Base-by-base conservation (phyloP, 1,140 invertebrate genomes). In the Aphelenchoides besseyi region DNA sequence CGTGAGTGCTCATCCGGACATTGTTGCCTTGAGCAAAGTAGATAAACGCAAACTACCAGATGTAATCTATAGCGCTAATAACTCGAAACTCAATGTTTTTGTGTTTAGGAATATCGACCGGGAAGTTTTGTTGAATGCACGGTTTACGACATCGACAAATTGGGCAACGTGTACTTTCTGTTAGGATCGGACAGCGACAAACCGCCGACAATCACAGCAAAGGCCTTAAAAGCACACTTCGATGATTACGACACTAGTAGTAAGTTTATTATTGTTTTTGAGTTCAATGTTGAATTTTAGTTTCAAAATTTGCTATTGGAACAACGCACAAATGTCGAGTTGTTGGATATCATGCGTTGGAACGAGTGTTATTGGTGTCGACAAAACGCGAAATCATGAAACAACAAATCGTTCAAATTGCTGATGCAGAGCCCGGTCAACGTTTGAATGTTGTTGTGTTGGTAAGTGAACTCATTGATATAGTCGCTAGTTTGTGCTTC, bases 351-450 rank as follows among this genome's bases (percentile, higher is more conserved):
- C 66, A 63, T 18, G 30, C 64, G 9, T 52, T 79, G n/a, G 81
- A 83, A 30, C 67, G 81, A 9, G 28, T 63, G 0, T 37, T 83
- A 5, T 48, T 82, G 9, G 79, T 83, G 35, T 72, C 80, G 0
- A 83, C 69, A 5, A 59, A 59, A 33, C 5, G 18, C 5, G 55
- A 59, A 8, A 23, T 29, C 5, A 12, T 12, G 23, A 59, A 59
- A 8, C 55, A 5, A 23, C 5, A 59, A 33, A 5, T 12, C 18
- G 55, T 16, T 8, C 5, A 59, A 8, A 41, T 8, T 8, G n/a
- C 37, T 41, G 37, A 41, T 8, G 5, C 37, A 41, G n/a, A 41
- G 5, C n/a, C n/a, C n/a, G n/a, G n/a, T n/a, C n/a, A n/a, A n/a
- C n/a, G n/a, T n/a, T n/a, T n/a, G n/a, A n/a, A n/a, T n/a, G n/a